Evolutionary conservation across 2,113 vertebrate species (phyloP), one percentile per base, ranked within the genome.

Genomic region (Tauraco erythrolophus): DNA sequence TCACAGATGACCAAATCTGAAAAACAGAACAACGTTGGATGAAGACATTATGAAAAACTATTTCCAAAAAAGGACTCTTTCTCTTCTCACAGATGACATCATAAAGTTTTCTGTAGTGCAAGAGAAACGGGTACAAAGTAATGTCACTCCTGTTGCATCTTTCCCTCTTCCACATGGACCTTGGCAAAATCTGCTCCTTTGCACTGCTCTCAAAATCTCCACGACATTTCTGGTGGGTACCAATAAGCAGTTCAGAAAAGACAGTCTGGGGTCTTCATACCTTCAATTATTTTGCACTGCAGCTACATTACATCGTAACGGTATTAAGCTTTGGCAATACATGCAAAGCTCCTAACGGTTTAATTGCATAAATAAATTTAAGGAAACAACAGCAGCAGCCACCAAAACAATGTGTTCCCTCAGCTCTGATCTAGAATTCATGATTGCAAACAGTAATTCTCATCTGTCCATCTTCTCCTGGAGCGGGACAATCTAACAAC

Each of bases 191-290:
- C 3, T 15, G 19, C 35, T 70, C 37, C 62, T 31, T 15, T 6
- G 16, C 1, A 13, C 11, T 4, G 0, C 14, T 61, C 56, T 27
- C 31, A 11, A 13, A 2, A 43, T 3, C 11, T 4, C 37, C 37
- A 9, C 51, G 7, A 0, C 0, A 10, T 7, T 54, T 30, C 82
- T 15, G 19, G 39, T 6, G 39, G 76, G 57, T 18, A 25, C 24
- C 48, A 43, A n/a, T 2, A 6, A 4, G 50, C 37, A 30, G 27
- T 15, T 68, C 62, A 54, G 57, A 66, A 7, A 5, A 21, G 8
- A 22, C 7, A 46, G 16, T 6, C n/a, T 14, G 14, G 41, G 2
- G 0, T 3, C 64, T 23, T 3, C 8, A 1, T 31, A 2, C 46
- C 27, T 30, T 39, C 37, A 66, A 16, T 31, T 11, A 10, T 17